Evolutionary conservation across 2,888 invertebrate genomes (phyloP), one percentile per base, ranked within the genome.

Genomic region (Eristalinus sepulchralis): DNA sequence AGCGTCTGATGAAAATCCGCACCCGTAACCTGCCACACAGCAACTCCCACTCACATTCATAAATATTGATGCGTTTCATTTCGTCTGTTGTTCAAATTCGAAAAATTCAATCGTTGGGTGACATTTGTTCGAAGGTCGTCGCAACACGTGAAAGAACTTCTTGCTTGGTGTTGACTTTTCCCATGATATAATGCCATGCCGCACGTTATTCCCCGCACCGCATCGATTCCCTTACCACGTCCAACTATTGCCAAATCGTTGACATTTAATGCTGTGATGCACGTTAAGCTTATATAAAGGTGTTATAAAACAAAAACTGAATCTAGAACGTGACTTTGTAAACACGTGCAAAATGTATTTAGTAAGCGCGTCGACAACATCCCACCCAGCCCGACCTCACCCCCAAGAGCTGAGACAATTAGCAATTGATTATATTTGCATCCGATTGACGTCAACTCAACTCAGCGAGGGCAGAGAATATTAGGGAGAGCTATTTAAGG

Each of bases 291-390:
- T 80, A 80, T 67, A 80, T 80, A 77, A 80, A 76, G 62, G 53
- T 66, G 36, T 80, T 80, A 72, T 67, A 53, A 80, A 80, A 72
- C 60, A 2, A 33, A 67, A 53, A 17, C 20, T 36, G 33, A 10
- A 79, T 62, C 60, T 72, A 73, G 79, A 80, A 80, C 80, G 80
- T 80, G 80, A 66, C 72, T 70, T 59, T 67, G 67, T 33, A 59
- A 34, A 17, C 72, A 80, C 80, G 72, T 73, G 70, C 60, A 64
- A 47, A 47, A 17, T 47, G 17, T 13, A 27, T 22, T 22, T 20
- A 20, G 20, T 33, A 62, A 27, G 36, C 62, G 27, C 68, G 55
- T 13, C 27, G 22, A 62, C 63, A 63, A 62, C 36, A 31, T 63
- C 31, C 53, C 47, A 17, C 47, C 47, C 24, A 27, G 22, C 13